These are phyloP conservation scores for fruit fly (Drosophila melanogaster) DNA, from an alignment of 1,140 invertebrate species.

Conservation along the genomic window Release_6_plus_ISO1_MT NT_033777.3:16896001-16896500, in stretches of 20 bases:
- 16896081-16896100: constrained; percentile 19
- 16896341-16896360: background rate
- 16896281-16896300: constrained; percentile 31
- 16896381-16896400: constrained; percentile 34
- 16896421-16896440: constrained; percentile 20
- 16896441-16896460: constrained; percentile 25
- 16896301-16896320: constrained; percentile 72
- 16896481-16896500: constrained; percentile 19
- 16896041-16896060: background rate
- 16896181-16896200: constrained; percentile 62
- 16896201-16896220: constrained; percentile 63
- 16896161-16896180: constrained; percentile 10
- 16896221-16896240: constrained; percentile 29
- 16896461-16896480: no score
- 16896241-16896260: background rate
- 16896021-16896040: background rate
- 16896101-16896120: constrained; percentile 81
- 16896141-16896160: constrained; percentile 54
- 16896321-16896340: constrained; percentile 2
- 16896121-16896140: constrained; percentile 80
- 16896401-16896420: constrained; percentile 17
- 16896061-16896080: constrained; percentile 22
- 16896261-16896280: constrained; percentile 7
- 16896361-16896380: constrained; percentile 34
- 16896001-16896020: constrained; percentile 26